Evolutionary conservation across 2,797 vertebrate genomes (phyloP).

Genomic region (Epinephelus awoara): DNA sequence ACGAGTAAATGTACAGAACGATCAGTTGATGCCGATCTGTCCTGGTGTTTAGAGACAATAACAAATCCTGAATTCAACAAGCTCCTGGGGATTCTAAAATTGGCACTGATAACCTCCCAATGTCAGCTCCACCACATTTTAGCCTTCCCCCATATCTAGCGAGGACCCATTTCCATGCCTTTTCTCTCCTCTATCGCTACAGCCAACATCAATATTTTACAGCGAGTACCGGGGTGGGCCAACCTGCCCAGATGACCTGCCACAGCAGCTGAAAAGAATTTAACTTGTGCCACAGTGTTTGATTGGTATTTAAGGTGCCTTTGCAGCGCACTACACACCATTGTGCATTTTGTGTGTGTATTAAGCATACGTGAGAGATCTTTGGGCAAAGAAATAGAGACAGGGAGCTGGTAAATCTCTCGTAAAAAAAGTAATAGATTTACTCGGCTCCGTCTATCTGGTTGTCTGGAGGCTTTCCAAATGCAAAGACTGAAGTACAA

Average conservation of each 20-base stretch:
- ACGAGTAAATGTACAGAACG: neutral
- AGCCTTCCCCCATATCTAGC: neutral
- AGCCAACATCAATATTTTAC: slow-evolving; percentile 66
- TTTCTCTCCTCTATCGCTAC: slow-evolving; percentile 23
- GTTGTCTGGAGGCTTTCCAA: slow-evolving; percentile 11
- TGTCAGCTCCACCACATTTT: slow-evolving; percentile 10
- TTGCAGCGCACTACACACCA: slow-evolving; percentile 26
- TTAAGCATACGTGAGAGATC: slow-evolving; percentile 13
- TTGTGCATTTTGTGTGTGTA: slow-evolving; percentile 11
- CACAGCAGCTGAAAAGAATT: slow-evolving; percentile 48
- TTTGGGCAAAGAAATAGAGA: slow-evolving; percentile 10
- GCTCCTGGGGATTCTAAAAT: slow-evolving; percentile 5
- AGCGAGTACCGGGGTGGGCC: slow-evolving; percentile 32
- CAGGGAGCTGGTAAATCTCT: slow-evolving; percentile 12
- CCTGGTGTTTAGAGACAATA: slow-evolving; percentile 11
- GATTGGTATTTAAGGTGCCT: slow-evolving; percentile 54
- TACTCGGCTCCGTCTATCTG: neutral
- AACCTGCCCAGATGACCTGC: slow-evolving; percentile 48
- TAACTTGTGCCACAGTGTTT: slow-evolving; percentile 31
- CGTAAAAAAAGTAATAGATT: slow-evolving; percentile 4
- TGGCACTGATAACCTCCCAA: neutral
- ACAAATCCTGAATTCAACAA: slow-evolving; percentile 25
- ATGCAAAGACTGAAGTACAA: slow-evolving; percentile 21
- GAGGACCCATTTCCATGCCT: slow-evolving; percentile 24
- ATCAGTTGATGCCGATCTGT: slow-evolving; percentile 19